phyloP scores from a whole-genome alignment of 1,140 invertebrate species.

The Chrysomallon squamiferum region DNA sequence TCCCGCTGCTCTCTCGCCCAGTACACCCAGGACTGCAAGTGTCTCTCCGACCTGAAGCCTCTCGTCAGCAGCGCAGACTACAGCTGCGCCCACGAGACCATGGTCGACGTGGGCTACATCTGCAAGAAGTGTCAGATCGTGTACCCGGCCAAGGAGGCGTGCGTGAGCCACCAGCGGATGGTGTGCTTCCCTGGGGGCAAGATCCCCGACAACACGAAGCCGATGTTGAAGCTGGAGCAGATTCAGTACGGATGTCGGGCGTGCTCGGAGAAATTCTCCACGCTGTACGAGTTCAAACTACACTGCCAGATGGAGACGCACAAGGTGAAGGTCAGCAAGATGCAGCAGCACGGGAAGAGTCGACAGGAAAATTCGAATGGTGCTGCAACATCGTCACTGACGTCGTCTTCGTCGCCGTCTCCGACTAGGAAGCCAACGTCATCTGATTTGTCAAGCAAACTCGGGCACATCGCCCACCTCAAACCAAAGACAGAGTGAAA shows the following conservation, averaged over 20 bases:
- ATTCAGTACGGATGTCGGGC: constrained; percentile 75
- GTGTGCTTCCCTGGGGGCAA: constrained; percentile 67
- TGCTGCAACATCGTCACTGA: no score
- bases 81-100: constrained; percentile 67
- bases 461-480: no score
- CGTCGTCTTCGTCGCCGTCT: no score
- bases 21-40: constrained; percentile 66
- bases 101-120: constrained; percentile 81
- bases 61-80: constrained; percentile 51
- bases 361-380: no score
- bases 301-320: constrained; percentile 71
- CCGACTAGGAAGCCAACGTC: no score
- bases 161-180: constrained; percentile 76
- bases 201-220: constrained; percentile 58
- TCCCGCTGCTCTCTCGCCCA: constrained; percentile 61
- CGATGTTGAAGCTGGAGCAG: constrained; percentile 63
- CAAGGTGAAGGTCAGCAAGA: constrained; percentile 39
- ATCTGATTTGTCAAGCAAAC: no score
- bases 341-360: not conserved
- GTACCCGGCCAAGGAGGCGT: constrained; percentile 76
- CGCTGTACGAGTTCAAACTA: constrained; percentile 69
- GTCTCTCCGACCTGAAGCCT: constrained; percentile 57
- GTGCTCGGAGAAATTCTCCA: constrained; percentile 69
- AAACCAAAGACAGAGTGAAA: no score
- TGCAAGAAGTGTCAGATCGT: constrained; percentile 86